Percentiles rank a stretch among this genome's conserved stretches.
These are phyloP conservation scores for Paradoxurus hermaphroditus DNA, from an alignment of 2,113 vertebrate genomes.

Conservation along the genomic window DNA sequence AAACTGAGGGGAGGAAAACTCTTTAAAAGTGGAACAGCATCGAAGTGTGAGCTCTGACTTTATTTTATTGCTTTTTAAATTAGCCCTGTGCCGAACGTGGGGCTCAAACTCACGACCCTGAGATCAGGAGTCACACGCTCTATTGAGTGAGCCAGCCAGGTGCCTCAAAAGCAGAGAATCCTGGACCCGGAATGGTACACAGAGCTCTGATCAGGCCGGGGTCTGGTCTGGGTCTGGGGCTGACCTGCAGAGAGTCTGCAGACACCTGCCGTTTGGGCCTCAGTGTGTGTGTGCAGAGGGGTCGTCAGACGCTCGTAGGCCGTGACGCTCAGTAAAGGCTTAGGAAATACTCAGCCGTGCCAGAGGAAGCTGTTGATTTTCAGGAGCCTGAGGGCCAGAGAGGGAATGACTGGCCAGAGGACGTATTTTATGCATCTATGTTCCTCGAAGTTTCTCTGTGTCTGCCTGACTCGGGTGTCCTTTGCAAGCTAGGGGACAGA, in stretches of 20 bases:
- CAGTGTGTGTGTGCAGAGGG: neutral
- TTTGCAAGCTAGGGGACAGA: neutral
- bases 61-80: too few species aligned
- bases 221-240: neutral
- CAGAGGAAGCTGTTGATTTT: neutral
- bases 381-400: neutral
- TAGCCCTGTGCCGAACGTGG: too few species aligned
- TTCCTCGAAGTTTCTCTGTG: neutral
- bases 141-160: too few species aligned
- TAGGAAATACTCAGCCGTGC: neutral
- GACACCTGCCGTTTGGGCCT: fast-evolving
- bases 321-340: neutral
- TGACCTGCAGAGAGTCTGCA: neutral
- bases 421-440: fast-evolving
- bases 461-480: neutral
- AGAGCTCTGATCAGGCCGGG: too few species aligned
- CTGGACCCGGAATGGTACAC: fast-evolving
- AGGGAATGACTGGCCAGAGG: neutral
- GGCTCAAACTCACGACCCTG: too few species aligned
- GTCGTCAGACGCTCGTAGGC: fast-evolving
- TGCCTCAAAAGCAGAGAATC: too few species aligned
- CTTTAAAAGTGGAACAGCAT: neutral
- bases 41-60: too few species aligned
- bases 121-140: too few species aligned
- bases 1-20: neutral